Evolutionary conservation across 1,140 invertebrate species (phyloP), one percentile per base, ranked within the genome.

Genomic region (Batillaria attramentaria): DNA sequence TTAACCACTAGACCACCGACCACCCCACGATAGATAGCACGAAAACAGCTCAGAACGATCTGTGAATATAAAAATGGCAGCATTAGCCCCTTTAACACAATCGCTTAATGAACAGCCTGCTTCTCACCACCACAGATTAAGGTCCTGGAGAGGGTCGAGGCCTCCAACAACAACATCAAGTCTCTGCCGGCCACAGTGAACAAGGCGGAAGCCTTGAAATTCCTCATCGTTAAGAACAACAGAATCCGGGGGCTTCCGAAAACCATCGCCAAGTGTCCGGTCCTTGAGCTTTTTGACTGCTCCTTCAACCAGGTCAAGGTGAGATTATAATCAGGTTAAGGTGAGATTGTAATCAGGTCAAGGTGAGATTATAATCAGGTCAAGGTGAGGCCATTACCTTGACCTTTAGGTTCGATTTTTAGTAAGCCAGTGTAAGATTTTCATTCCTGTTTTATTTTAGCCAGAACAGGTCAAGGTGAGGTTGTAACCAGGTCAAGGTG

Each of bases 261-360:
- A 54, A 87, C 83, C 4, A 84, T 90, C 65, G 86, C 84, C 69
- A 88, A 87, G 75, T 87, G 86, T 35, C 79, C 83, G 1, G 78
- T 81, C 4, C 75, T 90, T 42, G 82, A 85, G 33, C 24, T 79
- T 6, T 39, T 90, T 0, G 83, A 87, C 68, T 81, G 85, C 31
- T 85, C 85, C 24, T 81, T 86, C 74, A 90, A 90, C 75, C 78
- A 85, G 6, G 85, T 90, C 28, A 83, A 81, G 73, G 73, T 75
- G 8, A 20, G 68, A n/a, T n/a, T n/a, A n/a, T n/a, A n/a, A n/a
- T n/a, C n/a, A n/a, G n/a, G n/a, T n/a, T n/a, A n/a, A n/a, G n/a
- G n/a, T n/a, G n/a, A n/a, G n/a, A n/a, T n/a, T n/a, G n/a, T n/a
- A 90, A 90, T 72, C 78, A 85, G 6, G 85, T 90, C 28, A 83